Conservation (phyloP, 2,797 vertebrate genomes). For the Coranthus polyacanthus region DNA sequence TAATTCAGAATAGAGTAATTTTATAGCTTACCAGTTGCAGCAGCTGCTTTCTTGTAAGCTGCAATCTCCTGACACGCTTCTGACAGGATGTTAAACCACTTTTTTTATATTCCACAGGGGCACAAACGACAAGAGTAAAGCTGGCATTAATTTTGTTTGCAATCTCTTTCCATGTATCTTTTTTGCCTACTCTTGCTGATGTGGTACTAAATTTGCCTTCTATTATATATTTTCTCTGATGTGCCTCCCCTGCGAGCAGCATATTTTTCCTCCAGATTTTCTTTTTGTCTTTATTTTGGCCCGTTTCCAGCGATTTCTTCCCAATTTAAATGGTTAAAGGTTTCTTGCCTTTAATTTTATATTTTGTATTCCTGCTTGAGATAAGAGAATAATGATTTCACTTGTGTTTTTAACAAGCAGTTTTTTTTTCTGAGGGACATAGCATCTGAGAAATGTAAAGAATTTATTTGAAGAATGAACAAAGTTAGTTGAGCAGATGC, state of each 20-base stretch:
- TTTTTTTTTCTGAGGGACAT: conserved; percentile 14
- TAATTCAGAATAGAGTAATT: conserved; percentile 72
- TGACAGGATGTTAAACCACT: conserved; percentile 68
- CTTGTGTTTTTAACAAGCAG: conserved; percentile 23
- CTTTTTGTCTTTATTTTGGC: conserved; percentile 56
- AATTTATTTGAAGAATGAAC: conserved; percentile 24
- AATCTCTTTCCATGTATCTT: conserved; percentile 65
- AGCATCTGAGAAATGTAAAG: conserved; percentile 26
- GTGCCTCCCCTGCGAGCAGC: conserved; percentile 34
- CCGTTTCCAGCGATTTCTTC: conserved; percentile 25
- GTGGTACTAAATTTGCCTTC: conserved; percentile 49
- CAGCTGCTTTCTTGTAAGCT: conserved; percentile 60
- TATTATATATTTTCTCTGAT: conserved; percentile 55
- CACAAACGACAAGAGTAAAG: conserved; percentile 58
- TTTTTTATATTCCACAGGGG: conserved; percentile 70
- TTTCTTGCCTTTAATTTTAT: conserved; percentile 51
- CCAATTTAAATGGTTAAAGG: conserved; percentile 41
- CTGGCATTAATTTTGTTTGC: conserved; percentile 73
- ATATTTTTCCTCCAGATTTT: conserved; percentile 39
- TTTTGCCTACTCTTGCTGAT: conserved; percentile 58
- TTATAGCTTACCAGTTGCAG: conserved; percentile 66
- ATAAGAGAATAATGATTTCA: conserved; percentile 26
- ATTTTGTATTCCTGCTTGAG: conserved; percentile 54
- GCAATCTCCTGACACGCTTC: conserved; percentile 70
- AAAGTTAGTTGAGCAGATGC: conserved; percentile 2